Base-by-base conservation (phyloP, 1,140 invertebrate species). In the Holotrichia oblita region DNA sequence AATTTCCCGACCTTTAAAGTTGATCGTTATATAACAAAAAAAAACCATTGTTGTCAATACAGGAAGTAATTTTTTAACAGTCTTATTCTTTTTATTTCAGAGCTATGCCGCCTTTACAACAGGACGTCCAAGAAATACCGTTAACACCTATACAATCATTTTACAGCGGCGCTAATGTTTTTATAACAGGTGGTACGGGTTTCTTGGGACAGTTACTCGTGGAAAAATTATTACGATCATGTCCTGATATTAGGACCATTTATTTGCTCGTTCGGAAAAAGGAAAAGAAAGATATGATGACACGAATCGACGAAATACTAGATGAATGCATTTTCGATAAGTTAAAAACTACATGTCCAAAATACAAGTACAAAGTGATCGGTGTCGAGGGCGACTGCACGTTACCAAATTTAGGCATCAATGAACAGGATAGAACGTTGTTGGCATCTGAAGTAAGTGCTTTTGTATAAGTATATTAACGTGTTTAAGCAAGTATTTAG, bases 161-260 rank as follows among this genome's bases (percentile, higher is more conserved):
- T 82, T 92, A 91, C 82, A 83, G 87, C 2, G 89, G 87, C 0
- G 85, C 89, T 69, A 89, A 88, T 81, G 86, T 93, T 69, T 92
- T 96, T 80, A 88, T 93, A 61, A 93, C 92, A 4, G 92, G 92
- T 12, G 91, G 89, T 2, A 95, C 94, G 14, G 94, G 94, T 77
- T 94, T 94, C 85, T 44, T 84, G 22, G 93, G 93, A 12, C 93
- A 93, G 86, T 89, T 93, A 22, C 87, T 96, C 34, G 92, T 97
- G 42, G 95, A 96, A 87, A 97, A 97, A 87, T 85, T 97, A 64
- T 86, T 97, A 24, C 89, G 95, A 77, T 92, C 91, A 27, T 97
- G 95, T 86, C 89, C 90, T 12, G 91, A 93, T 78, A 81, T 97
- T 40, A 90, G 91, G 48, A 91, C 89, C 40, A 91, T 97, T 80